Conservation (phyloP, 2,888 invertebrate species). For the Acanthacorydalis orientalis region DNA sequence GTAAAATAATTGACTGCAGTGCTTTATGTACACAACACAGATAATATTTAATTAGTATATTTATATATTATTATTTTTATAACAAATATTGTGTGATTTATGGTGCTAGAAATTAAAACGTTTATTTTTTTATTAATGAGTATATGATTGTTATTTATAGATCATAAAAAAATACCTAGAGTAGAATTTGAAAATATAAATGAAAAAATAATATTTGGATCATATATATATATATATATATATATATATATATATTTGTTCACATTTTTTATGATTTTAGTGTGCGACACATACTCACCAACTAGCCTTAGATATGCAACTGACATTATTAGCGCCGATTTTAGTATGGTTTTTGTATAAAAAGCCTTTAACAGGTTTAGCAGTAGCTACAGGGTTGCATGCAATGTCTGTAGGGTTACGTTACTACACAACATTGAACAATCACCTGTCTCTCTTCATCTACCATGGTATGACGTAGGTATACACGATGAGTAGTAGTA, state of each 20-base stretch:
- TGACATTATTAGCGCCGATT: slow-evolving; percentile 45
- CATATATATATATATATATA: too few species aligned
- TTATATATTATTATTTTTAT: too few species aligned
- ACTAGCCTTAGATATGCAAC: slow-evolving; percentile 55
- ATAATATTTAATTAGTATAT: too few species aligned
- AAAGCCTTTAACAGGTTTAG: slow-evolving; percentile 34
- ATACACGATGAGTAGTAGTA: background rate
- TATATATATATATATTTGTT: background rate
- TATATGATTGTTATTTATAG: too few species aligned
- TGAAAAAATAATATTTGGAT: too few species aligned
- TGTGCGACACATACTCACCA: slow-evolving; percentile 64
- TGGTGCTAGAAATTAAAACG: too few species aligned
- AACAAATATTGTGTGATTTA: too few species aligned
- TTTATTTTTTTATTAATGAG: too few species aligned
- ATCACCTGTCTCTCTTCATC: slow-evolving; percentile 43
- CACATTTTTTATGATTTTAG: slow-evolving; percentile 25
- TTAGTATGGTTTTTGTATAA: slow-evolving; percentile 44
- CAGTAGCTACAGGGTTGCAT: slow-evolving; percentile 36
- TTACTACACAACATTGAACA: slow-evolving; percentile 38
- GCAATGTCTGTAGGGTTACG: slow-evolving; percentile 42
- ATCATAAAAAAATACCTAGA: too few species aligned
- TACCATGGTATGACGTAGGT: slow-evolving; percentile 53
- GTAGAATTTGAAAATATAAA: too few species aligned
- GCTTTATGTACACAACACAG: too few species aligned
- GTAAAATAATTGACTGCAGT: too few species aligned